A percentile compares a stretch with the other conserved stretches of the same genome.
phyloP scores from a whole-genome alignment of 2,797 vertebrate species.

The Ficedula albicollis region DNA sequence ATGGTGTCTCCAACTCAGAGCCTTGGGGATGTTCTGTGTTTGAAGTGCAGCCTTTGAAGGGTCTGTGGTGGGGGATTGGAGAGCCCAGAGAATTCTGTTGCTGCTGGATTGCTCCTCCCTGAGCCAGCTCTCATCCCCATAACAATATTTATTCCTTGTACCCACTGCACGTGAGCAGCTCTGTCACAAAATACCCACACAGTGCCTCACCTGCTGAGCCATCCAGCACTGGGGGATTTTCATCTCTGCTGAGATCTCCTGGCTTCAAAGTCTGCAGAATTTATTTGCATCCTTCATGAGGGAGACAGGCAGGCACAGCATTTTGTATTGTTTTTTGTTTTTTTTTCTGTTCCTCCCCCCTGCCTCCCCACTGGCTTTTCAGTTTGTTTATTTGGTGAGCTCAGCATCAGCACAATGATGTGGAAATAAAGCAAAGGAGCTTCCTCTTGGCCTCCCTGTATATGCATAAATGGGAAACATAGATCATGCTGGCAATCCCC shows the following conservation, averaged over 20 bases:
- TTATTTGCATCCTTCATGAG: neutral
- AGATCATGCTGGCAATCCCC: conserved; percentile 32
- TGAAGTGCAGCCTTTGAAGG: neutral
- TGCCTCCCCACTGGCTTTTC: neutral
- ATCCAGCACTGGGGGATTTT: neutral
- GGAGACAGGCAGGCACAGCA: neutral
- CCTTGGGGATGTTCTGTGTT: neutral
- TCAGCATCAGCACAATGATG: conserved; percentile 10
- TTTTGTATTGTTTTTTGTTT: neutral
- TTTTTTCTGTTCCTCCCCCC: neutral
- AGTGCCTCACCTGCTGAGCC: neutral
- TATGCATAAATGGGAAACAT: conserved; percentile 29
- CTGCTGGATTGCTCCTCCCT: neutral
- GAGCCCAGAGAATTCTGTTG: neutral
- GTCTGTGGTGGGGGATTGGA: neutral
- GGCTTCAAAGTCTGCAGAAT: conserved; percentile 4
- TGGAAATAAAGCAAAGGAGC: conserved; percentile 51
- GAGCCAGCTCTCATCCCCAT: neutral
- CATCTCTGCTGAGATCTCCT: conserved; percentile 3
- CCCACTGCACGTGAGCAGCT: neutral
- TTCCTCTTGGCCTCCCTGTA: conserved; percentile 14
- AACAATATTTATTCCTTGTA: neutral
- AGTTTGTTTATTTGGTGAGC: conserved; percentile 50
- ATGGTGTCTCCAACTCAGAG: rapidly evolving
- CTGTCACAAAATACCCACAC: neutral